These are phyloP conservation scores for Nasonovia ribisnigri DNA, from an alignment of 2,888 invertebrate genomes.

Conservation along the genomic window DNA sequence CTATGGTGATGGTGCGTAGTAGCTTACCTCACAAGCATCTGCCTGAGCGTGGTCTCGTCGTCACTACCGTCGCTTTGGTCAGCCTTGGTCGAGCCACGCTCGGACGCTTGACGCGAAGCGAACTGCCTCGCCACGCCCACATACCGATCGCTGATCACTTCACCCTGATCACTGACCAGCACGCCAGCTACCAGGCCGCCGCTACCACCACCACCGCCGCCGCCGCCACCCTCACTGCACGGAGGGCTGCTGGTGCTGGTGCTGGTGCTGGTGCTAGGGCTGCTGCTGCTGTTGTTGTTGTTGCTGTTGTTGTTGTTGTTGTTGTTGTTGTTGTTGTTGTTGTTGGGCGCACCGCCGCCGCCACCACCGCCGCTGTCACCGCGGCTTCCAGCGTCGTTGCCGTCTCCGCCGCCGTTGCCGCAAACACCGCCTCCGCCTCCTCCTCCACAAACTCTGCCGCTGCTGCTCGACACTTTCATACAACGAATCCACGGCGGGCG, in stretches of 20 bases:
- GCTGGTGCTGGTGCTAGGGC: background rate
- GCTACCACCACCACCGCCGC: constrained; percentile 52
- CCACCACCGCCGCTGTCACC: constrained; percentile 54
- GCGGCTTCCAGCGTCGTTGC: constrained; percentile 55
- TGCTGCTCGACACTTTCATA: constrained; percentile 67
- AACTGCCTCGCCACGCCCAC: constrained; percentile 65
- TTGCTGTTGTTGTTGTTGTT: background rate
- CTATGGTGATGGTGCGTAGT: constrained; percentile 16
- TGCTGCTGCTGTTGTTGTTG: background rate
- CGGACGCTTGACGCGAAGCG: constrained; percentile 61
- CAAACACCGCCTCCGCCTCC: constrained; percentile 49
- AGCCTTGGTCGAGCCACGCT: constrained; percentile 63
- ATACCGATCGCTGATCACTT: constrained; percentile 68
- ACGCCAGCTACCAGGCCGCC: constrained; percentile 68
- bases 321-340: constrained; percentile 31
- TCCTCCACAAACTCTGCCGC: constrained; percentile 66
- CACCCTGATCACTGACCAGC: constrained; percentile 70
- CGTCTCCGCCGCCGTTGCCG: constrained; percentile 49
- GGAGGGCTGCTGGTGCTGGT: constrained; percentile 43
- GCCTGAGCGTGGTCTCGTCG: constrained; percentile 94
- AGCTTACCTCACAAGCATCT: constrained; percentile 92
- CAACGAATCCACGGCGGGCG: constrained; percentile 65
- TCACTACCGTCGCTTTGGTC: constrained; percentile 70
- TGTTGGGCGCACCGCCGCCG: constrained; percentile 51
- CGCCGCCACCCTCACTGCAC: constrained; percentile 45